Percentiles rank a stretch among this genome's conserved stretches.
Evolutionary conservation across 2,888 invertebrate genomes (phyloP).

Genomic region (Thecophora atra): DNA sequence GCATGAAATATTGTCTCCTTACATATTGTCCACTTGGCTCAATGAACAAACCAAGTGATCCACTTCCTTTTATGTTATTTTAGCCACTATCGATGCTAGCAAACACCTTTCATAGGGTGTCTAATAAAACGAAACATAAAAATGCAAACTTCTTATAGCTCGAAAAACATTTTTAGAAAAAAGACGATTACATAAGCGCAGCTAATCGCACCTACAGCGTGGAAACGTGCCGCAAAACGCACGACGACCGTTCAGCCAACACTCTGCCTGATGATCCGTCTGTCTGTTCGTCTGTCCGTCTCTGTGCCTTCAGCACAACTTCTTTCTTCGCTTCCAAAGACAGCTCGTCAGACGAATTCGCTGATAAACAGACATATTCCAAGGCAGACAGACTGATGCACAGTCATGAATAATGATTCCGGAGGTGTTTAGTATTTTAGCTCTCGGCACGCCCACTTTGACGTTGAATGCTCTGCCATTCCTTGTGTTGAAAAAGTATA

Average conservation of each 20-base stretch:
- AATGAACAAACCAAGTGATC: too few relatives aligned
- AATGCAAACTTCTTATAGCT: too few relatives aligned
- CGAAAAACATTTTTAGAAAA: neutral
- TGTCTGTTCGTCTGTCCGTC: neutral
- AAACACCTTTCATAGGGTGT: neutral
- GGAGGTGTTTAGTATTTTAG: constrained; percentile 35
- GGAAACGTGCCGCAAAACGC: constrained; percentile 15
- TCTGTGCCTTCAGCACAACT: neutral
- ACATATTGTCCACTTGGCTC: too few relatives aligned
- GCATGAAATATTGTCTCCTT: too few relatives aligned
- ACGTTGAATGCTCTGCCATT: constrained; percentile 22
- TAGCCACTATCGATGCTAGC: neutral
- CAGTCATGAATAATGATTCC: constrained; percentile 31
- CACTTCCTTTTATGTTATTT: too few relatives aligned
- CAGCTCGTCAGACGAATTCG: constrained; percentile 2
- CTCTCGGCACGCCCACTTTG: constrained; percentile 26
- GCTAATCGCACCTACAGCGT: constrained; percentile 28
- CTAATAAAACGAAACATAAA: neutral
- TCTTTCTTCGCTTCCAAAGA: neutral
- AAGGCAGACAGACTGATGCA: constrained; percentile 6
- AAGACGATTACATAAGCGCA: constrained; percentile 22
- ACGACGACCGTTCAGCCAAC: neutral
- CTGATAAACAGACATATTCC: constrained; percentile 7
- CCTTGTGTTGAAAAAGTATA: neutral
- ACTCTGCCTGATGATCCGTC: neutral